Percentiles rank a stretch among this genome's conserved stretches.
Evolutionary conservation across 2,888 invertebrate genomes (phyloP).

Genomic region (Stegana nigrithorax): DNA sequence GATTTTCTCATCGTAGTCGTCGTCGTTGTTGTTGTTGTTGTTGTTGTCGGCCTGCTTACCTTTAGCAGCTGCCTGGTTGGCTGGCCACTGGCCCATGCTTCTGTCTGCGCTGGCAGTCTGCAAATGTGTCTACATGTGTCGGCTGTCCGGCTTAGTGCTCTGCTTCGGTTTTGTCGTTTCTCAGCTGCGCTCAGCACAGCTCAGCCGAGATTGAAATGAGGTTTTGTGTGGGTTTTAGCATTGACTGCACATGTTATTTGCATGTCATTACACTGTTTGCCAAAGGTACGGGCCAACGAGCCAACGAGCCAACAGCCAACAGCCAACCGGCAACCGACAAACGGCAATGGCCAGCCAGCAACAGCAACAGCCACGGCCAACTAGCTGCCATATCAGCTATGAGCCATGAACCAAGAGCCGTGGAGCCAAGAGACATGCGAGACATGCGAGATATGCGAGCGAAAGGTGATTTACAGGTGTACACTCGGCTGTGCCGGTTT

Average conservation of each 20-base stretch:
- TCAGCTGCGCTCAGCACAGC: conserved; percentile 42
- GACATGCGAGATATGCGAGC: neutral
- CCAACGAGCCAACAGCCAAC: neutral
- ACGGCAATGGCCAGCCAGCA: neutral
- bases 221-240: conserved; percentile 41
- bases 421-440: neutral
- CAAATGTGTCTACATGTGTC: neutral
- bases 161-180: conserved; percentile 27
- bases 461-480: neutral
- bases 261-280: conserved; percentile 47
- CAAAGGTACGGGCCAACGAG: neutral
- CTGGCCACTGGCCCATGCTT: too few relatives aligned
- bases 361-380: neutral
- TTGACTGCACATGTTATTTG: conserved; percentile 49
- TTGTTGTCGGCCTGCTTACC: conserved; percentile 18
- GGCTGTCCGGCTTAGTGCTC: conserved; percentile 27
- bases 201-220: conserved; percentile 54
- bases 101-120: conserved; percentile 6
- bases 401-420: neutral
- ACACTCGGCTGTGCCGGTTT: conserved; percentile 26
- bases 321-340: neutral
- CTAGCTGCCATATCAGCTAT: neutral
- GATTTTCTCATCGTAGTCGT: too few relatives aligned
- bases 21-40: neutral
- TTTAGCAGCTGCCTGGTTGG: too few relatives aligned